These are phyloP conservation scores for Trematomus bernacchii DNA, from an alignment of 2,797 vertebrate species.

Conservation along the genomic window DNA sequence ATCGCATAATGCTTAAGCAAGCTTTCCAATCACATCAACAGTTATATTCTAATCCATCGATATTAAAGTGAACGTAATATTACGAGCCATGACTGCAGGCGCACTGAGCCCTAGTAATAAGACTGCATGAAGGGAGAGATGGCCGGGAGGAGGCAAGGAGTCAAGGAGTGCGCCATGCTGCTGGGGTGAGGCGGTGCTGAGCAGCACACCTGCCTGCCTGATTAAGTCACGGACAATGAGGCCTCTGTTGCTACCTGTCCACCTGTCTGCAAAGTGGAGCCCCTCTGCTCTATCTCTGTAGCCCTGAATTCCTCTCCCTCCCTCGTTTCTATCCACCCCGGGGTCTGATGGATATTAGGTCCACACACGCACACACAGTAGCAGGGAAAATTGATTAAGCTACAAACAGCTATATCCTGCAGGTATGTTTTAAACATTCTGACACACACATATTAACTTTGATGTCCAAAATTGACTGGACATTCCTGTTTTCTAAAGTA, in stretches of 20 bases:
- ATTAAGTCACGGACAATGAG: conserved; percentile 80
- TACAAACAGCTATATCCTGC: conserved; percentile 11
- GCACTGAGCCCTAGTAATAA: conserved; percentile 38
- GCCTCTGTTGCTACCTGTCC: conserved; percentile 81
- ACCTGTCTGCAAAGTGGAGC: conserved; percentile 80
- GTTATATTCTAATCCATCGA: conserved; percentile 57
- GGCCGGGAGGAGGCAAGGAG: conserved; percentile 48
- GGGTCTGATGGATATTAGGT: conserved; percentile 56
- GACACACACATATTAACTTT: conserved; percentile 9
- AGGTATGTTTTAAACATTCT: conserved; percentile 16
- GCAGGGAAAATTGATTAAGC: conserved; percentile 23
- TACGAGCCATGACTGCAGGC: conserved; percentile 48
- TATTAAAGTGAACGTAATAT: conserved; percentile 60
- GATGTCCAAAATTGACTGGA: neutral
- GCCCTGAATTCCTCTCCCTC: conserved; percentile 76
- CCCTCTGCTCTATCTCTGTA: conserved; percentile 67
- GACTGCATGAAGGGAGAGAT: conserved; percentile 24
- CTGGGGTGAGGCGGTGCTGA: conserved; percentile 58
- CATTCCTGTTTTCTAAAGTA: neutral
- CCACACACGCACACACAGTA: conserved; percentile 23
- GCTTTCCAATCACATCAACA: conserved; percentile 52
- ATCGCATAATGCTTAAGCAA: conserved; percentile 41
- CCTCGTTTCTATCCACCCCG: conserved; percentile 53
- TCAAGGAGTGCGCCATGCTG: conserved; percentile 57
- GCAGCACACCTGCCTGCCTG: conserved; percentile 82